phyloP scores from a whole-genome alignment of 2,888 invertebrate species.

The Prenolepis imparis region DNA sequence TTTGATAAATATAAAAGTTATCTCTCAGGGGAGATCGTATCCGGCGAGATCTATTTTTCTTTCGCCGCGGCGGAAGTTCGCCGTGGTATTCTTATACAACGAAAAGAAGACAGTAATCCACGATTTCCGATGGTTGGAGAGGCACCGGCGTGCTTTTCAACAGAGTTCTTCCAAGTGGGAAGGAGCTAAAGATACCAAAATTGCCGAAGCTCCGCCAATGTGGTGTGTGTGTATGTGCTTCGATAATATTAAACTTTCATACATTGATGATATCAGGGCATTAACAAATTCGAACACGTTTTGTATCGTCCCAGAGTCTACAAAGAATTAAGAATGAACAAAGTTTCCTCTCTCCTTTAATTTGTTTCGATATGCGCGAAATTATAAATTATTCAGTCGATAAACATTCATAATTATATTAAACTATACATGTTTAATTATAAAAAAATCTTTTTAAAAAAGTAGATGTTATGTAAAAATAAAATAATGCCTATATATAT shows the following conservation, averaged over 20 bases:
- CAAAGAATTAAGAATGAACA: slow-evolving; percentile 21
- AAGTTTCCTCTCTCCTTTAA: slow-evolving; percentile 8
- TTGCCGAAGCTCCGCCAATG: slow-evolving; percentile 34
- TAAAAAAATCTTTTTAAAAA: neutral
- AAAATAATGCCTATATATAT: neutral
- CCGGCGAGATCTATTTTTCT: slow-evolving; percentile 72
- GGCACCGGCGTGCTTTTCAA: slow-evolving; percentile 36
- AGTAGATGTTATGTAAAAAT: slow-evolving; percentile 2
- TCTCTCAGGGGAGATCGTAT: slow-evolving; percentile 62
- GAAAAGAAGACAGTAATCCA: slow-evolving; percentile 65
- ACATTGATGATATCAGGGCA: slow-evolving; percentile 50
- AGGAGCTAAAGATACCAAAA: slow-evolving; percentile 49
- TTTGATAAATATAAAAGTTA: slow-evolving; percentile 69
- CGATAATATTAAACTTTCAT: slow-evolving; percentile 70
- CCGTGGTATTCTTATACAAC: slow-evolving; percentile 49
- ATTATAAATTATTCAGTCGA: neutral
- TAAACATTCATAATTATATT: neutral
- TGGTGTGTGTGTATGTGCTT: neutral
- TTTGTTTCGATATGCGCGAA: neutral
- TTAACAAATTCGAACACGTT: slow-evolving; percentile 68
- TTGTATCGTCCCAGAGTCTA: neutral
- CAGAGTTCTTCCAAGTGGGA: slow-evolving; percentile 41
- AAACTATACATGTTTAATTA: neutral
- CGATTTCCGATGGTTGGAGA: slow-evolving; percentile 63
- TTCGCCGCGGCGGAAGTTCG: slow-evolving; percentile 59